These are phyloP conservation scores for Anneissia japonica DNA, from an alignment of 35 echinoderm and acorn worm species.

Conservation along the genomic window DNA sequence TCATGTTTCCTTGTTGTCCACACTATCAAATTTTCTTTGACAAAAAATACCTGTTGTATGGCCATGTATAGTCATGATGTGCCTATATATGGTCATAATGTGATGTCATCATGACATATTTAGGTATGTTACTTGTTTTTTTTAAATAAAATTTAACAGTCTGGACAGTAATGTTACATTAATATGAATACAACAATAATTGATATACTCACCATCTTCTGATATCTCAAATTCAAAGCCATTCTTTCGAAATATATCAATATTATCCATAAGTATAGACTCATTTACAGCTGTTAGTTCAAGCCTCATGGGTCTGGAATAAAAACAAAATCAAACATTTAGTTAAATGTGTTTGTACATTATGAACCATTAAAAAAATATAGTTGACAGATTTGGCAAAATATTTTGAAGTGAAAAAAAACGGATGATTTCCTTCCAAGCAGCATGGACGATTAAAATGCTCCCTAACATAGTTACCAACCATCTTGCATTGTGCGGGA, in stretches of 20 bases:
- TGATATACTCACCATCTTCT: conserved; percentile 62
- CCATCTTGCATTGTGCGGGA: too few species aligned
- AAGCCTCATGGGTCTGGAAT: conserved; percentile 56
- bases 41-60: background rate
- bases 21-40: too few species aligned
- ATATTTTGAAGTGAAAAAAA: too few species aligned
- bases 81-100: background rate
- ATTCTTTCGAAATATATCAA: conserved; percentile 96
- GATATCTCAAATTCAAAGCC: conserved; percentile 89
- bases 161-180: background rate
- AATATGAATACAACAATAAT: background rate
- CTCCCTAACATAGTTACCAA: too few species aligned
- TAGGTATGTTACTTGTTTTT: too few species aligned
- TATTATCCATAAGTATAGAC: conserved; percentile 74
- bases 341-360: background rate
- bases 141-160: too few species aligned
- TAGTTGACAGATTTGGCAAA: background rate
- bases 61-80: background rate
- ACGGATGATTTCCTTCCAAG: too few species aligned
- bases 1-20: too few species aligned
- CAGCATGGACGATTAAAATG: too few species aligned
- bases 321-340: background rate
- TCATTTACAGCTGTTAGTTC: conserved; percentile 97
- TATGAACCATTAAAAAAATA: background rate
- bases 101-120: background rate